Percentiles rank a stretch among this genome's conserved stretches.
phyloP scores from a whole-genome alignment of 2,888 invertebrate species.

The Pediacus dermestoides region DNA sequence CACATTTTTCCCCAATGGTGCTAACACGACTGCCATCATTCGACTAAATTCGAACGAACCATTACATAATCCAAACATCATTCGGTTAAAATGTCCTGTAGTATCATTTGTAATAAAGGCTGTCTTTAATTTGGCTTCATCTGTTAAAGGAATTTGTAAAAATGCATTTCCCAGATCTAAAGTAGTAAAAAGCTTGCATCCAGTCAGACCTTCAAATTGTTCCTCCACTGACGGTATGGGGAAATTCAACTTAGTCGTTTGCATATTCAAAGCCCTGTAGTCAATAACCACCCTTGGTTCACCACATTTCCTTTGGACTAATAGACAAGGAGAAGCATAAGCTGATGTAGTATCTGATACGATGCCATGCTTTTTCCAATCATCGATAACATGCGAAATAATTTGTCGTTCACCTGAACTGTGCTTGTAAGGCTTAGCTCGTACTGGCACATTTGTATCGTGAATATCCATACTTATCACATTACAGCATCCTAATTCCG shows the following conservation, averaged over 20 bases:
- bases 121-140: conserved; percentile 26
- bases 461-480: neutral
- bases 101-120: conserved; percentile 37
- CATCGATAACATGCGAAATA: conserved; percentile 12
- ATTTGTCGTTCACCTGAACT: conserved; percentile 12
- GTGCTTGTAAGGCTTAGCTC: conserved; percentile 12
- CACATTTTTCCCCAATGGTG: conserved; percentile 11
- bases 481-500: neutral
- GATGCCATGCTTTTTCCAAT: conserved; percentile 14
- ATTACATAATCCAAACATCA: conserved; percentile 32
- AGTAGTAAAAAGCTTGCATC: conserved; percentile 11
- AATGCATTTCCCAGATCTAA: conserved; percentile 17
- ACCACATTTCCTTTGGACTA: conserved; percentile 20
- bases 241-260: conserved; percentile 16
- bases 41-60: conserved; percentile 16
- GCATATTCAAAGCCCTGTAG: conserved; percentile 18
- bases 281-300: conserved; percentile 22
- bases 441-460: neutral
- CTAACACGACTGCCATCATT: conserved; percentile 17
- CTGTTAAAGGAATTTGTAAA: conserved; percentile 16
- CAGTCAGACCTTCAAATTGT: conserved; percentile 11
- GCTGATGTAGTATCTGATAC: conserved; percentile 13
- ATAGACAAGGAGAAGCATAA: conserved; percentile 17
- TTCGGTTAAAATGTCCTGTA: conserved; percentile 31
- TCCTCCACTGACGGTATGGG: conserved; percentile 19